Conservation (phyloP, 2,888 invertebrate species). For the Andricus curvator region DNA sequence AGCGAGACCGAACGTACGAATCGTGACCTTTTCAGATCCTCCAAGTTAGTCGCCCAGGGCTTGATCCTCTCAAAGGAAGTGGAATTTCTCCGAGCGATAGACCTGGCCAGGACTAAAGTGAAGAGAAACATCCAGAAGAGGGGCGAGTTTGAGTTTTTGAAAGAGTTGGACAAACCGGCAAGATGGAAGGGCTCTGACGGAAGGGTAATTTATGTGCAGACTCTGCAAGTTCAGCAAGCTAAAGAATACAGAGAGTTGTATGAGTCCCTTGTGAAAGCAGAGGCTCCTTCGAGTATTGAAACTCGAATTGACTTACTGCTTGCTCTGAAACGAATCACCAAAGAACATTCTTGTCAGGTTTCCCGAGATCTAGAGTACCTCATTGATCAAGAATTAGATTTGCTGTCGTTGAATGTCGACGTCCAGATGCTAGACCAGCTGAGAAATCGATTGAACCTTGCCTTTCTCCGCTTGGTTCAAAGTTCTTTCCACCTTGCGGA, state of each 20-base stretch:
- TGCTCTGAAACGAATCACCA: conserved; percentile 84
- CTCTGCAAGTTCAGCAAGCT: conserved; percentile 21
- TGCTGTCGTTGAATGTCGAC: conserved; percentile 83
- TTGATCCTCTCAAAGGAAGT: conserved; percentile 87
- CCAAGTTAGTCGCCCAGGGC: conserved; percentile 82
- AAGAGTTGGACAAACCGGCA: conserved; percentile 84
- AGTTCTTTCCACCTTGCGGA: background rate
- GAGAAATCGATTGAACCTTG: conserved; percentile 78
- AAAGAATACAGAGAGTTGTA: conserved; percentile 48
- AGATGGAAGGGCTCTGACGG: conserved; percentile 19
- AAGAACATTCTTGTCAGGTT: conserved; percentile 81
- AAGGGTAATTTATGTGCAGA: conserved; percentile 44
- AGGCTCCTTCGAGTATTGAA: conserved; percentile 31
- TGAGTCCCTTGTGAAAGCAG: conserved; percentile 46
- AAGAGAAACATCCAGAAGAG: conserved; percentile 82
- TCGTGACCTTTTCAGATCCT: conserved; percentile 51
- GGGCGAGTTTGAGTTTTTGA: conserved; percentile 82
- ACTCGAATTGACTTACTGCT: conserved; percentile 48
- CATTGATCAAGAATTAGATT: conserved; percentile 86
- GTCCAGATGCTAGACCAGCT: conserved; percentile 83
- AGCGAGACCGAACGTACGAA: conserved; percentile 83
- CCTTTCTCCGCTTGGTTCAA: conserved; percentile 48
- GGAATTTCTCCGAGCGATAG: conserved; percentile 84
- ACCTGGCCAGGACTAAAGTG: conserved; percentile 83
- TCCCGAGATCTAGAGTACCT: conserved; percentile 82